Evolutionary conservation across 2,797 vertebrate species (phyloP).

Genomic region (Gambusia yucatana): DNA sequence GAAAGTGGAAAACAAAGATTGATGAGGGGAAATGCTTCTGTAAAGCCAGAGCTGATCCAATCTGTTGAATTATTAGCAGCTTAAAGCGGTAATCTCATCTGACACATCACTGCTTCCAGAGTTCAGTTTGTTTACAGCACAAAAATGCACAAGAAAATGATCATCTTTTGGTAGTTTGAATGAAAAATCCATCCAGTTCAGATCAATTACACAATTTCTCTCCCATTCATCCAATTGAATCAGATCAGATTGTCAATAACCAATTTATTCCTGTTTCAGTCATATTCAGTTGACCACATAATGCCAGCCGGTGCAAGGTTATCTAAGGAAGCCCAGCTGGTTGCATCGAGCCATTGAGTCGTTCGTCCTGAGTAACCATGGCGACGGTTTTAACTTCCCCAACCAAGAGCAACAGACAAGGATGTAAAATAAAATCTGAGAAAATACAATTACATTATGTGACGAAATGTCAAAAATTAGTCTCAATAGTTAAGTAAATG

Average conservation of each 20-base stretch:
- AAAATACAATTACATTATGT: background rate
- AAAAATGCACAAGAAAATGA: background rate
- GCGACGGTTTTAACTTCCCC: background rate
- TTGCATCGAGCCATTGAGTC: background rate
- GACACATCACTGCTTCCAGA: background rate
- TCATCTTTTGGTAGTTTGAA: background rate
- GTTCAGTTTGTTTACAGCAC: background rate
- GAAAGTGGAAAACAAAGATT: constrained; percentile 23
- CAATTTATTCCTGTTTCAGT: background rate
- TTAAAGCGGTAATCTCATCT: background rate
- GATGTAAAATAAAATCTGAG: background rate
- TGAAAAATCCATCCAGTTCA: background rate
- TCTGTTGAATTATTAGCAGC: background rate
- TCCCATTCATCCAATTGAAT: background rate
- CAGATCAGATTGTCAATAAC: background rate
- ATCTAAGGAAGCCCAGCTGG: background rate
- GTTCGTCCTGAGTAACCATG: background rate
- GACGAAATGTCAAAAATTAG: background rate
- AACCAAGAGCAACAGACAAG: background rate
- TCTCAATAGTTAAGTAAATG: background rate
- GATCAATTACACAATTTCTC: background rate
- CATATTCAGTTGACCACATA: background rate
- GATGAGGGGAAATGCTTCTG: background rate
- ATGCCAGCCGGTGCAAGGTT: background rate
- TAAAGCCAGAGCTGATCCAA: background rate